Base-by-base conservation (phyloP, 2,113 vertebrate species). In the Callopanchax toddi region DNA sequence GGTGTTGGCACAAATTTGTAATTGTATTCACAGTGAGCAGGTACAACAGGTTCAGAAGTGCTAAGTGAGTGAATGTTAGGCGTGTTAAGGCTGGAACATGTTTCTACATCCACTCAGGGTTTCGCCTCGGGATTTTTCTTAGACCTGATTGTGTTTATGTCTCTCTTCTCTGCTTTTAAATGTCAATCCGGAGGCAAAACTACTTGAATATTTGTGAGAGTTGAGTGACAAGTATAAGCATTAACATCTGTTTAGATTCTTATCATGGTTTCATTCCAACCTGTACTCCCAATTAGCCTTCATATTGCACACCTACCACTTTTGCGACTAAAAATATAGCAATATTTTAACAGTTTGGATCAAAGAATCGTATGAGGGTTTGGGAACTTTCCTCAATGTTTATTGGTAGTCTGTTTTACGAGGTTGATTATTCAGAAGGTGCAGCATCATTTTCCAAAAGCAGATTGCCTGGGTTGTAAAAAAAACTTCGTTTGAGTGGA, bases 401-500 rank as follows among this genome's bases (percentile, higher is more conserved):
- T 4, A 8, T 5, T 32, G 29, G 29, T 32, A 32, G 8, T 5
- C 34, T 11, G 34, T 7, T 36, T 62, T 62, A 48, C 29, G 2
- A 6, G 79, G 74, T 75, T 17, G 20, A 23, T 66, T n/a, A 22
- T 43, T 18, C 12, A 21, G 52, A 58, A 66, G 73, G 60, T 57
- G 55, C 74, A 1, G 59, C 52, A 6, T 45, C 50, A 62, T 61
- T 67, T 42, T 60, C 55, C 54, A 55, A 70, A 69, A 51, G n/a
- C 51, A 1, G 20, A 56, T 81, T 82, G 66, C 78, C 76, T 70
- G 61, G 61, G 62, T 42, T 49, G 63, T 79, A 71, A 79, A 71
- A 29, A 29, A 29, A 4, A 29, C 71, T 86, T 79, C 81, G 59
- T 32, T 57, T 5, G 50, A 78, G 70, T 72, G 79, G 81, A 87